Evolutionary conservation across 2,888 invertebrate species (phyloP), one percentile per base, ranked within the genome.

Genomic region (Deroplatys truncata): DNA sequence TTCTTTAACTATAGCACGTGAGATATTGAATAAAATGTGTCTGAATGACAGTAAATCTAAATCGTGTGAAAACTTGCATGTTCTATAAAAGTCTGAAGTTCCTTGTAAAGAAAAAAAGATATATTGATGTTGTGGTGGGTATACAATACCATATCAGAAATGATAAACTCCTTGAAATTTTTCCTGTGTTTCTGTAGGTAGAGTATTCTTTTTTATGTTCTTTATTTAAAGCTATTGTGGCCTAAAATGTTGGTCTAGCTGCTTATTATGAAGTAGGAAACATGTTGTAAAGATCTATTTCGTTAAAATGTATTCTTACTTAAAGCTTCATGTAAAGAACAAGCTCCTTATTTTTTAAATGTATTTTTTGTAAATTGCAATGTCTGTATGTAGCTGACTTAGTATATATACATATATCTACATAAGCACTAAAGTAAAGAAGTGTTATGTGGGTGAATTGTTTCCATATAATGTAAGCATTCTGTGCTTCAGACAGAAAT

Each of bases 51-150:
- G 96, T 93, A 98, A 98, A 93, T 98, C 98, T 91, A 98, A 98
- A 94, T 98, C 98, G 88, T 98, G 98, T 93, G 98, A 98, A 93
- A 98, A 98, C 94, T 95, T 98, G 86, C 98, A 98, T 94, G 98
- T 98, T 91, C 96, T 98, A 92, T 98, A 97, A 96, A 31, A 72
- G 56, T 72, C 56, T 72, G 56, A 72, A 72, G 56, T 84, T 84
- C 31, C 28, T 84, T 84, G 29, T 20, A 43, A 43, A 43, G 43
- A 43, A 43, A 20, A 84, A 43, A 72, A 72, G 2, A 86, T 86
- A 9, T 86, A n/a, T 85, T 43, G 31, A 29, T 85, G n/a, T 16
- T 13, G 3, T 86, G 28, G 28, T 85, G 43, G 43, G 43, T 43
- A 43, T 13, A 1, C 4, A 29, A 31, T 84, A 28, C 84, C 28